These are phyloP conservation scores for Pseudomyrmex dendroicus DNA, from an alignment of 1,140 invertebrate genomes.

Conservation along the genomic window DNA sequence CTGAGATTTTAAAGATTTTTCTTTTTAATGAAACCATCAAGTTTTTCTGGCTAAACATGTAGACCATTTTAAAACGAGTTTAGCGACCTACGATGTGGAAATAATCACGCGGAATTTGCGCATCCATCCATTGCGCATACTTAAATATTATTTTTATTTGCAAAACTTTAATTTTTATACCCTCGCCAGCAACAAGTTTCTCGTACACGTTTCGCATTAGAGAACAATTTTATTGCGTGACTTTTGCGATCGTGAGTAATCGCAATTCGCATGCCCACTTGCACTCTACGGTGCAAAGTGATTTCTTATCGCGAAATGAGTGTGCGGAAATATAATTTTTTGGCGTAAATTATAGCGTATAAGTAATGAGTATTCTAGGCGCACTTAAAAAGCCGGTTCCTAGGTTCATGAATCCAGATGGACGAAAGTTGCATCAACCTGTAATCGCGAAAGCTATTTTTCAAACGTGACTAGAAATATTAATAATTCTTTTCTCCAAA, in stretches of 20 bases:
- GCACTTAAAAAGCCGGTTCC: conserved; percentile 19
- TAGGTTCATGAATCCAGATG: conserved; percentile 23
- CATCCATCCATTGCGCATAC: not conserved
- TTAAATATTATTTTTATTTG: not conserved
- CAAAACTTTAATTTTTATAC: conserved; percentile 7
- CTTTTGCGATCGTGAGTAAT: conserved; percentile 57
- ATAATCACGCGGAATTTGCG: no score
- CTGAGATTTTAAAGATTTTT: no score
- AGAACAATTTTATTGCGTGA: conserved; percentile 59
- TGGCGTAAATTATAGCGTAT: conserved; percentile 43
- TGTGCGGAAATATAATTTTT: conserved; percentile 57
- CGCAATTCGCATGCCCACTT: conserved; percentile 43
- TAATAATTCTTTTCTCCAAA: not conserved
- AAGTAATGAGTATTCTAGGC: conserved; percentile 18
- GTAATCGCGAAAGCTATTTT: conserved; percentile 23
- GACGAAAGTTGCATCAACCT: conserved; percentile 11
- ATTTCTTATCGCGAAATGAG: conserved; percentile 58
- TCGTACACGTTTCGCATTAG: conserved; percentile 31
- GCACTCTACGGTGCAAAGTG: conserved; percentile 47
- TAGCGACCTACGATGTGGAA: no score
- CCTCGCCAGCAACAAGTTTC: conserved; percentile 46
- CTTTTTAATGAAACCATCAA: no score
- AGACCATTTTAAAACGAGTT: no score
- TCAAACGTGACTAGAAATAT: conserved; percentile 1
- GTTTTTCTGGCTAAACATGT: no score